phyloP scores from a whole-genome alignment of 1,140 invertebrate species.

The Papilio polytes region DNA sequence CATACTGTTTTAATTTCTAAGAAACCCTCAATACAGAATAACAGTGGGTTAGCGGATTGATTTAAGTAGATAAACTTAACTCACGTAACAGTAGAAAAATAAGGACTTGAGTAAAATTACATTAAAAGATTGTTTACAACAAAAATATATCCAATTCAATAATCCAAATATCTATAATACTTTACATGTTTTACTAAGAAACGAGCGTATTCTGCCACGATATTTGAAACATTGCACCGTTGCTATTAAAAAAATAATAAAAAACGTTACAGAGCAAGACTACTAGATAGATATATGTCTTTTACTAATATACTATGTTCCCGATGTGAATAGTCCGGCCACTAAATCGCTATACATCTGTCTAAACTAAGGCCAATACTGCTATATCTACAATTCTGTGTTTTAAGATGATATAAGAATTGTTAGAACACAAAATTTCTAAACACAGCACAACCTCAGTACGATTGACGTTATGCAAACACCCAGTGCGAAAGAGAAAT shows the following conservation, averaged over 20 bases:
- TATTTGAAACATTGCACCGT: constrained; percentile 57
- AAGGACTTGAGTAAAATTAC: constrained; percentile 68
- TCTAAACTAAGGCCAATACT: constrained; percentile 77
- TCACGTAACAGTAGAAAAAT: constrained; percentile 81
- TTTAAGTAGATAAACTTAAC: constrained; percentile 77
- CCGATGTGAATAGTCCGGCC: constrained; percentile 64
- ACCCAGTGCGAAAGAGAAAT: constrained; percentile 69
- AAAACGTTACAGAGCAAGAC: constrained; percentile 61
- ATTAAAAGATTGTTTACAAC: constrained; percentile 59
- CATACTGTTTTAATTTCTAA: no score
- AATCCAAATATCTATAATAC: constrained; percentile 57
- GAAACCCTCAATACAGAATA: constrained; percentile 71
- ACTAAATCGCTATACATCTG: constrained; percentile 70
- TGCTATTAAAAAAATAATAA: constrained; percentile 48
- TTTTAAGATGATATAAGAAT: constrained; percentile 56
- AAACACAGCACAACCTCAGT: constrained; percentile 71
- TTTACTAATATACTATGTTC: constrained; percentile 71
- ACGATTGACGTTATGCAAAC: constrained; percentile 62
- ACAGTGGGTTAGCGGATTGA: constrained; percentile 80
- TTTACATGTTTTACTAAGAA: constrained; percentile 23
- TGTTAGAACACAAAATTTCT: constrained; percentile 71
- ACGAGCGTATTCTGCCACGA: constrained; percentile 31
- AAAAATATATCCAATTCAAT: constrained; percentile 59
- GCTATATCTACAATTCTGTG: constrained; percentile 82
- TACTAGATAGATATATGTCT: constrained; percentile 62